These are phyloP conservation scores for Notothenia rossii DNA, from an alignment of 2,113 vertebrate genomes.

Conservation along the genomic window DNA sequence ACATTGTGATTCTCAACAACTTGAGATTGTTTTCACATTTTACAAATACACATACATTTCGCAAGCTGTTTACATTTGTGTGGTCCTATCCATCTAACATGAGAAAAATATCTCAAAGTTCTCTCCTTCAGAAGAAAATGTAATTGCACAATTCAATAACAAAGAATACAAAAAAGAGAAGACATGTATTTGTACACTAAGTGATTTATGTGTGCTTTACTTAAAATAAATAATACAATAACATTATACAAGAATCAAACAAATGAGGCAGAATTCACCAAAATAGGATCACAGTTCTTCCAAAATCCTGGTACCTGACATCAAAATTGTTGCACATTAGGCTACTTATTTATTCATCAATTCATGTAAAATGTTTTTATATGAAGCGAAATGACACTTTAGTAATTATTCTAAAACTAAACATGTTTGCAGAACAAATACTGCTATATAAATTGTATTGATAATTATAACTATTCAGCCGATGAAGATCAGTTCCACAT, in stretches of 20 bases:
- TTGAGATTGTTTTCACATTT: too few species aligned
- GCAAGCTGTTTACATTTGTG: too few species aligned
- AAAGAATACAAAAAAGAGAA: not conserved
- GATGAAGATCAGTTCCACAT: not conserved
- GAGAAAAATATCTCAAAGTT: too few species aligned
- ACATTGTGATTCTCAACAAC: too few species aligned
- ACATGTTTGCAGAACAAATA: conserved; percentile 4
- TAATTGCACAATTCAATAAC: not conserved
- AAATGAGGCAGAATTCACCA: not conserved
- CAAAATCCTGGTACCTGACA: too few species aligned
- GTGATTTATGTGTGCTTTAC: not conserved
- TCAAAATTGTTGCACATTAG: too few species aligned
- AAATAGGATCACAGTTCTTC: too few species aligned
- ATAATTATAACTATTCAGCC: not conserved
- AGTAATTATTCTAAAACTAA: not conserved
- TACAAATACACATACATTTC: too few species aligned
- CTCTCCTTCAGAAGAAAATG: too few species aligned
- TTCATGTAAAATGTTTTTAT: too few species aligned
- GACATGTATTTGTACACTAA: not conserved
- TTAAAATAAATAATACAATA: not conserved
- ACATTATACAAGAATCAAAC: not conserved
- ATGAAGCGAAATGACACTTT: not conserved
- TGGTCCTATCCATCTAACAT: too few species aligned
- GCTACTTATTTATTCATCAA: too few species aligned
- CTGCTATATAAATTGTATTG: not conserved